phyloP scores from a whole-genome alignment of 2,797 vertebrate species.

The Acanthis flammea region DNA sequence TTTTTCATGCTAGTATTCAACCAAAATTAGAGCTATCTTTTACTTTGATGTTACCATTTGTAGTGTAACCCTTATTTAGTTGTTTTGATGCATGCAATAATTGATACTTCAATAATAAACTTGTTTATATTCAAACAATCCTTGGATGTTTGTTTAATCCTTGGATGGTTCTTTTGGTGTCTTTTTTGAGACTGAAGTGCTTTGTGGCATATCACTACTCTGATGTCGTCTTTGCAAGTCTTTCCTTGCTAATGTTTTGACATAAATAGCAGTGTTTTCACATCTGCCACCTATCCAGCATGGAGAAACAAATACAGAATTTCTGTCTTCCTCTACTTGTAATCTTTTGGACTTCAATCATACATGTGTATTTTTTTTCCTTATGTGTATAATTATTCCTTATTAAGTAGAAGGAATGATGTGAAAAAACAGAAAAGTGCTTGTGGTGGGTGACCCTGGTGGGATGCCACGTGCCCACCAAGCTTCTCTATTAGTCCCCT shows the following conservation, averaged over 20 bases:
- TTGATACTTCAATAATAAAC: slow-evolving; percentile 49
- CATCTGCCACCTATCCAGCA: neutral
- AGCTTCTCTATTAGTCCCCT: neutral
- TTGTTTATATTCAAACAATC: slow-evolving; percentile 42
- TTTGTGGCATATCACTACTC: neutral
- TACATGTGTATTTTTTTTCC: neutral
- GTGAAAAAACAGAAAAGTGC: neutral
- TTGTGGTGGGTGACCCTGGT: neutral
- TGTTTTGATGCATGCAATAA: slow-evolving; percentile 35
- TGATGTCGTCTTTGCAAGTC: neutral
- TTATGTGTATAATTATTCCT: too few species aligned
- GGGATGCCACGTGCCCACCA: neutral
- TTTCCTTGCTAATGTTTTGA: slow-evolving; percentile 1
- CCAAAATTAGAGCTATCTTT: neutral
- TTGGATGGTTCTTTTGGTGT: neutral
- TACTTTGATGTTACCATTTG: slow-evolving; percentile 33
- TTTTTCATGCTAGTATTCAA: neutral
- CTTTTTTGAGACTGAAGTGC: slow-evolving; percentile 22
- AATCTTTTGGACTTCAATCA: neutral
- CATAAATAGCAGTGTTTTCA: neutral
- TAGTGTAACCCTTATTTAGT: neutral
- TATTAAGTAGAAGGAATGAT: neutral
- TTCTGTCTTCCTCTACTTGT: neutral
- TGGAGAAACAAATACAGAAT: neutral
- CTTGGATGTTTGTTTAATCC: too few species aligned